Base-by-base conservation (phyloP, 2,113 vertebrate species). In the Raja brachyura region DNA sequence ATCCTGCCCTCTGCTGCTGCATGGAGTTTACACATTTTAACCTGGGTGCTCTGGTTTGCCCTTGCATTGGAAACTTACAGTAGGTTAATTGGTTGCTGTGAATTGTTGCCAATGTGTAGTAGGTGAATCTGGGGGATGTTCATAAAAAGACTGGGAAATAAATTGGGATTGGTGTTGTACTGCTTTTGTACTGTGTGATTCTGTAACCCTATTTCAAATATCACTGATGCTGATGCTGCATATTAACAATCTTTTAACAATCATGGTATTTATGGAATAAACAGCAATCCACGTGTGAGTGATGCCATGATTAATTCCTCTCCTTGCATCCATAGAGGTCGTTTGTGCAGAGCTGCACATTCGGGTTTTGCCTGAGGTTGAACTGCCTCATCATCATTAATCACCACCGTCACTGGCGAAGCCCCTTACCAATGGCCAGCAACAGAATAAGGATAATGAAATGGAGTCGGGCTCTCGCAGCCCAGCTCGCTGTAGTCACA, bases 211-310 rank as follows among this genome's bases (percentile, higher is more conserved):
- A 66, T 10, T 66, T 66, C 63, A 85, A 68, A 39, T 18, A n/a
- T 33, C 66, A 90, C 16, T 70, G 31, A 68, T 39, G 66, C 33
- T 14, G 63, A 48, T 48, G 39, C 39, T 90, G 86, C 31, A 66
- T 61, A 90, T 90, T 68, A 70, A 90, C 33, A 90, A 22, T 68
- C 61, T 90, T 59, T 31, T 66, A 66, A 90, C n/a, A 33, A 31
- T 66, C 1, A 16, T n/a, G 66, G 63, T 90, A 90, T 90, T 90
- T 61, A 61, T 90, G 85, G 85, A 66, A 66, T 90, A 90, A 90
- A 66, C 85, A 90, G 31, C n/a, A 90, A 66, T 20, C 28, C 61
- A 66, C 31, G 85, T 90, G 85, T 90, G 61, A 90, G 39, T 56
- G 48, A 83, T 54, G 18, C 48, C 39, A 56, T 83, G 79, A 83